phyloP scores from a whole-genome alignment of 2,113 vertebrate genomes.

The Excalfactoria chinensis region DNA sequence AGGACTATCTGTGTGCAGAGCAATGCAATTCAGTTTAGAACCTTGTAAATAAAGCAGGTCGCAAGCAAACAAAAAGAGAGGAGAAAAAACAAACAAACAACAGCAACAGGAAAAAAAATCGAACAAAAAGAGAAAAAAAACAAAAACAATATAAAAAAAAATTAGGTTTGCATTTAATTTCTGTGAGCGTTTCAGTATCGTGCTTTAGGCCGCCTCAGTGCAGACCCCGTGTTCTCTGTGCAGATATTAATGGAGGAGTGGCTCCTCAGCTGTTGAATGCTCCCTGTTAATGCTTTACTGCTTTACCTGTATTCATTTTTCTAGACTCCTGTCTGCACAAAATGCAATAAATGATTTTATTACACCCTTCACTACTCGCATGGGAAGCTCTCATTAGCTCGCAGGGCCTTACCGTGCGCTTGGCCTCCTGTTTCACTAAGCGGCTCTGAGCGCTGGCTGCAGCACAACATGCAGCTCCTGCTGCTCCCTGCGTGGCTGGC shows the following conservation, averaged over 20 bases:
- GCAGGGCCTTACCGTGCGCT: neutral
- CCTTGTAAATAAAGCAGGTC: constrained; percentile 87
- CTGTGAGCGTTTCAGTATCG: constrained; percentile 83
- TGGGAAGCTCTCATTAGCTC: neutral
- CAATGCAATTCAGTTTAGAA: constrained; percentile 77
- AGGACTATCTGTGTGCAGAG: constrained; percentile 82
- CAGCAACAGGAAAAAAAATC: constrained; percentile 20
- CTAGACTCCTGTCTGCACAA: constrained; percentile 98
- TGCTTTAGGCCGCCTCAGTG: constrained; percentile 70
- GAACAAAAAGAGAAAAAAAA: constrained; percentile 46
- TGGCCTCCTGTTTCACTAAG: fast-evolving
- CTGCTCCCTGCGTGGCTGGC: too few relatives aligned
- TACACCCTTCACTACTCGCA: constrained; percentile 82
- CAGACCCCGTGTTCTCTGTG: constrained; percentile 87
- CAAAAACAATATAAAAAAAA: constrained; percentile 55
- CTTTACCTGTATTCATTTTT: constrained; percentile 95
- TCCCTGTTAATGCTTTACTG: constrained; percentile 93
- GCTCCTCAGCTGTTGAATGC: constrained; percentile 93
- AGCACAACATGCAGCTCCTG: too few relatives aligned
- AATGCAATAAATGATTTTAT: constrained; percentile 99
- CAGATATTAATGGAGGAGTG: constrained; percentile 84
- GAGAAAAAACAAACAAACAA: constrained; percentile 53
- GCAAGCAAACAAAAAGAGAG: constrained; percentile 65
- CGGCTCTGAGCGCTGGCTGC: too few relatives aligned
- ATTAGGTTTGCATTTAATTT: constrained; percentile 92